These are phyloP conservation scores for Osmoderma eremita DNA, from an alignment of 2,888 invertebrate species.

Conservation along the genomic window DNA sequence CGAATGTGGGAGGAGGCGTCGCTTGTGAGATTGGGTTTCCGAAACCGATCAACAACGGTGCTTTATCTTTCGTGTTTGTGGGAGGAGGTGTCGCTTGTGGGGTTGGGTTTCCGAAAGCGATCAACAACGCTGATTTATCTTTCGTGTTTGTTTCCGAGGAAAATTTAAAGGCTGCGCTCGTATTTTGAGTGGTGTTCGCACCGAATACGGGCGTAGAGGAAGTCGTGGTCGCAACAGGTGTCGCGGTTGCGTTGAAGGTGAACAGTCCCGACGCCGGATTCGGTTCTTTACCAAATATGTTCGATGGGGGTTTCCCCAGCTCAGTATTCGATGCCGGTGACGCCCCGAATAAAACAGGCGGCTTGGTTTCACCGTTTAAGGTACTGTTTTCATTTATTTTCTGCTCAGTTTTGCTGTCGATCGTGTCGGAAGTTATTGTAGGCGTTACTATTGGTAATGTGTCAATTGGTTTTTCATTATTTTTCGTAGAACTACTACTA, in stretches of 20 bases:
- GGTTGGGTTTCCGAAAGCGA: constrained; percentile 17
- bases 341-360: neutral
- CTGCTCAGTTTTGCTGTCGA: constrained; percentile 1
- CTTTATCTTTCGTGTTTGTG: no score
- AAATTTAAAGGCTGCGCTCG: constrained; percentile 42
- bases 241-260: constrained; percentile 32
- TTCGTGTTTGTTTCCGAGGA: constrained; percentile 1
- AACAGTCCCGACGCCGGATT: constrained; percentile 9
- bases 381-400: neutral
- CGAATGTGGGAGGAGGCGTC: constrained; percentile 2
- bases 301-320: neutral
- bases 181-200: constrained; percentile 16
- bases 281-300: constrained; percentile 8
- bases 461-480: neutral
- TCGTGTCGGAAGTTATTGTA: neutral
- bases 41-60: neutral
- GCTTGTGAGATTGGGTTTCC: constrained; percentile 10
- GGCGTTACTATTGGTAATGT: neutral
- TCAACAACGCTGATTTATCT: constrained; percentile 1
- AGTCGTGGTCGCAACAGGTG: neutral
- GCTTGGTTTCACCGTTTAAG: constrained; percentile 15
- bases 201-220: constrained; percentile 31
- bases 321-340: neutral
- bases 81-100: neutral
- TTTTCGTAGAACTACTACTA: neutral